Base-by-base conservation (phyloP, 2,888 invertebrate species). In the Philereme transversata region DNA sequence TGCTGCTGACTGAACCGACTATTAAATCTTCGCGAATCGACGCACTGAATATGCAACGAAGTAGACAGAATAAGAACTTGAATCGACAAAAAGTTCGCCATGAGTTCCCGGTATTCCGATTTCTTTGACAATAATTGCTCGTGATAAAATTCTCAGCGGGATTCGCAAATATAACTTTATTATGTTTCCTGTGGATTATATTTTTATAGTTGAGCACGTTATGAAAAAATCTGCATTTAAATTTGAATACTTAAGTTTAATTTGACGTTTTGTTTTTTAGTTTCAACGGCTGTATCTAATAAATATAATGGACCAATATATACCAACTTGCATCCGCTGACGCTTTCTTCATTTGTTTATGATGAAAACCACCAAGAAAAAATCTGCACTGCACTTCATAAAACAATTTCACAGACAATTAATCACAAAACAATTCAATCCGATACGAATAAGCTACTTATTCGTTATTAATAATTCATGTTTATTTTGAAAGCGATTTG, bases 381-480 rank as follows among this genome's bases (percentile, higher is more conserved):
- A 40, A 38, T 6, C 6, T 40, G 8, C 4, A 40, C 40, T 40
- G 40, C 40, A 40, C 40, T 40, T 40, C 6, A 40, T 40, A 4
- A 8, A 5, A 75, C 76, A 78, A 82, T 87, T 87, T 86, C 76
- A 86, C 77, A 80, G 77, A 78, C 82, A 87, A 87, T 88, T 86
- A 82, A 86, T 82, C 80, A 70, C 75, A 74, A 80, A 83, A 77
- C 74, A 79, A 82, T 78, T 73, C 75, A 77, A 79, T 74, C 73
- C 68, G 70, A 70, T 79, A 80, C 82, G 71, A 40, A 40, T 40
- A 40, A 40, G 40, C 40, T 8, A 4, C 84, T 80, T 83, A 70
- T 71, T 33, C 73, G 57, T 80, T 81, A 80, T 84, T 65, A 81
- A 85, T 86, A 87, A 89, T 88, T 80, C 83, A 80, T 83, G 78